Evolutionary conservation across 2,888 invertebrate species (phyloP).

Genomic region (Dicranocentrus wangi): DNA sequence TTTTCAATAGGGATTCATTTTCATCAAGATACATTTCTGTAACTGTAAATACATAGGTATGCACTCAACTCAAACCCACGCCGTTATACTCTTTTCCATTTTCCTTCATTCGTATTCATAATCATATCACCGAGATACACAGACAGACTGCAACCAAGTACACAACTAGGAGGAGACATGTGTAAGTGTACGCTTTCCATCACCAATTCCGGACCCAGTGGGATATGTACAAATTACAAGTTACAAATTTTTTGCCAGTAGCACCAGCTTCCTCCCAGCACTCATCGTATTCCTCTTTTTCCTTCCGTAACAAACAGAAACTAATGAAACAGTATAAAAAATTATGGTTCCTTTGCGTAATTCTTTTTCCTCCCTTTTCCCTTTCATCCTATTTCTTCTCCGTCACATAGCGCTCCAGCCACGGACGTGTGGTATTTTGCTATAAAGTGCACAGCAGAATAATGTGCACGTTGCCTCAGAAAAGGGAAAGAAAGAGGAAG

Average conservation of each 20-base stretch:
- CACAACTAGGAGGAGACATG: too few species aligned
- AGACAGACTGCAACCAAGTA: too few species aligned
- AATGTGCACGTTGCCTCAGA: not conserved
- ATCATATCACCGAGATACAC: too few species aligned
- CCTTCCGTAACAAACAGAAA: constrained; percentile 38
- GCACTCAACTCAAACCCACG: too few species aligned
- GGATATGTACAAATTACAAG: constrained; percentile 21
- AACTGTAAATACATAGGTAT: too few species aligned
- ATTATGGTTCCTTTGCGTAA: constrained; percentile 56
- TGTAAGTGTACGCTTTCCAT: too few species aligned
- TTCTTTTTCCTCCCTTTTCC: constrained; percentile 11
- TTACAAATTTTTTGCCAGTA: constrained; percentile 20
- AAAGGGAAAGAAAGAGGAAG: constrained; percentile 16
- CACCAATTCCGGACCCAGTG: not conserved
- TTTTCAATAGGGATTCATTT: too few species aligned
- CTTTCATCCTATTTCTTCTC: constrained; percentile 1
- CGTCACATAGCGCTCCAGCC: not conserved
- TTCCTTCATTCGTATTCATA: too few species aligned
- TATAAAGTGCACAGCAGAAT: not conserved
- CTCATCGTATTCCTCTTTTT: not conserved
- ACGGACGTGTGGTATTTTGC: not conserved
- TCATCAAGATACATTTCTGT: too few species aligned
- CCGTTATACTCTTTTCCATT: too few species aligned
- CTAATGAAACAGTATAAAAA: constrained; percentile 52
- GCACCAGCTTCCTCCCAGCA: not conserved